Evolutionary conservation across 2,888 invertebrate species (phyloP), one percentile per base, ranked within the genome.

Genomic region (Napeogenes sylphis): DNA sequence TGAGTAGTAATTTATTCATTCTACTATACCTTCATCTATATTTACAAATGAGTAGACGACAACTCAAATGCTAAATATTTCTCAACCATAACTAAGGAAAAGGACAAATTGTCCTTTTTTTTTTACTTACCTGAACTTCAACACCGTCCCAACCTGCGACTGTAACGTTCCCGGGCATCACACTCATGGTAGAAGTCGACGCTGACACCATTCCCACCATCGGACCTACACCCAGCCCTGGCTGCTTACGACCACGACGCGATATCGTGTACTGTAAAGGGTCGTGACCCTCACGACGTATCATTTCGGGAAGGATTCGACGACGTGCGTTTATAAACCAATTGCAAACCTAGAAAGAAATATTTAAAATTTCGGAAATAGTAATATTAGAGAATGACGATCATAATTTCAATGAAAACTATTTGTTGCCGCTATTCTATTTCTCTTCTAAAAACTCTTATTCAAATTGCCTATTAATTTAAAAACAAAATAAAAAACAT

Each of bases 261-360:
- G 97, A 97, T 73, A 98, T 98, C 10, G 97, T 98, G 81, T 95
- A 98, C 80, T 97, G 95, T 61, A 96, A 90, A 0, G 96, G 98
- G 82, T 98, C 97, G 78, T 97, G 95, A 0, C 98, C 98, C 80
- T 98, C 98, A 56, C 96, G 93, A 2, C 97, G 92, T 59, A 98
- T 97, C 94, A 98, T 97, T 80, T 97, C 97, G 0, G 98, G 98
- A 45, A 98, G 87, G 75, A 98, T 97, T 64, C 98, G 93, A 4
- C 98, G 93, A 5, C 98, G 93, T 0, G 98, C 98, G 83, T 98
- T 98, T 66, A 98, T 98, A 78, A 98, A 98, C 98, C 98, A 98
- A 84, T 98, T 98, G 90, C 98, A 98, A 0, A 98, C 93, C 92
- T 92, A 62, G 13, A 8, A 30, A 62, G 13, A 8, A 30, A 30